A percentile compares a stretch with the other conserved stretches of the same genome.
phyloP scores from a whole-genome alignment of 2,797 vertebrate species.

The Jordanella pulchra region DNA sequence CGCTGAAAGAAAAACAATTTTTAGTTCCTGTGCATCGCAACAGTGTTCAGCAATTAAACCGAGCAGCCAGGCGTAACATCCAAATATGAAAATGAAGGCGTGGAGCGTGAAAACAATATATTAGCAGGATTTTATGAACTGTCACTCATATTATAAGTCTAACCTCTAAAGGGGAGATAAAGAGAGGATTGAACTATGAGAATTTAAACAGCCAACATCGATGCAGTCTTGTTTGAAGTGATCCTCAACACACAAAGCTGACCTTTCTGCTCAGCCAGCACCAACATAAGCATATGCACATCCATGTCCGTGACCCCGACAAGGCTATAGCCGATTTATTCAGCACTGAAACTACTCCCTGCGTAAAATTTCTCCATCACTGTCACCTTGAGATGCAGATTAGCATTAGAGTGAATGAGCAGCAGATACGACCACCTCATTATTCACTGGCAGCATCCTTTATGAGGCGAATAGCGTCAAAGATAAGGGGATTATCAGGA shows the following conservation, averaged over 20 bases:
- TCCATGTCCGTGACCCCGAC: neutral
- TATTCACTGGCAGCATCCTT: conserved; percentile 59
- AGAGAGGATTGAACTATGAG: conserved; percentile 45
- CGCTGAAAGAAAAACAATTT: conserved; percentile 33
- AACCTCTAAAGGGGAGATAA: conserved; percentile 9
- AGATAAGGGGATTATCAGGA: conserved; percentile 70
- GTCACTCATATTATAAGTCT: conserved; percentile 47
- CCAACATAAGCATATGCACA: neutral
- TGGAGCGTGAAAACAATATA: conserved; percentile 20
- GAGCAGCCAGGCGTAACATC: conserved; percentile 49
- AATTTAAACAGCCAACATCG: conserved; percentile 8
- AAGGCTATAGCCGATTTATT: conserved; percentile 29
- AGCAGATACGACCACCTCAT: conserved; percentile 56
- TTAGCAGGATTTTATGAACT: conserved; percentile 54
- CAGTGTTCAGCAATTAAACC: conserved; percentile 49
- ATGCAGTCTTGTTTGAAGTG: conserved; percentile 3
- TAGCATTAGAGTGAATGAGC: conserved; percentile 51
- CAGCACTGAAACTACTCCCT: neutral
- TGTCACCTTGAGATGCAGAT: conserved; percentile 67
- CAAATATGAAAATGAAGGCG: conserved; percentile 53
- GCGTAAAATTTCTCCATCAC: conserved; percentile 43
- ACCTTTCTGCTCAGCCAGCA: neutral
- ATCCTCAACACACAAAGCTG: neutral
- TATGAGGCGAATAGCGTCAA: conserved; percentile 60
- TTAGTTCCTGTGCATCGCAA: conserved; percentile 33